phyloP scores from a whole-genome alignment of 2,888 invertebrate genomes.

The Anaspis maculata region DNA sequence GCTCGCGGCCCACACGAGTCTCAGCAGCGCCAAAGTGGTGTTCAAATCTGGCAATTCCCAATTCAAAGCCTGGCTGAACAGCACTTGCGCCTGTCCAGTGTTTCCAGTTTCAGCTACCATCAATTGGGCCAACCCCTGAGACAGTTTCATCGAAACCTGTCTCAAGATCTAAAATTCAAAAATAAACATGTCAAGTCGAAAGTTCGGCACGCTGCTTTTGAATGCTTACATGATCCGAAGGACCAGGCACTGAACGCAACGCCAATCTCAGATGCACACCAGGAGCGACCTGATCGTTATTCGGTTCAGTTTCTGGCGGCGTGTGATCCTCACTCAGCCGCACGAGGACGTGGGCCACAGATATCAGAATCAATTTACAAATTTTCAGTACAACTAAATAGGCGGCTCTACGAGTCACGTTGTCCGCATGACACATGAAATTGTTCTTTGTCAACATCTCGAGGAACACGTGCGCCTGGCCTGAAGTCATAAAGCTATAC shows the following conservation, averaged over 20 bases:
- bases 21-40: conserved; percentile 66
- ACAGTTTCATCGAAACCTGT: conserved; percentile 74
- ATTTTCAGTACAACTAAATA: conserved; percentile 82
- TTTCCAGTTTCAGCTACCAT: conserved; percentile 34
- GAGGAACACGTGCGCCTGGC: conserved; percentile 59
- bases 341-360: conserved; percentile 73
- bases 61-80: conserved; percentile 54
- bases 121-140: conserved; percentile 68
- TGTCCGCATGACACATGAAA: conserved; percentile 72
- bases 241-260: conserved; percentile 73
- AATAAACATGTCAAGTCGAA: not conserved
- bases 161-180: conserved; percentile 47
- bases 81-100: conserved; percentile 35
- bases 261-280: conserved; percentile 67
- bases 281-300: conserved; percentile 36
- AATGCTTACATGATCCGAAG: conserved; percentile 65
- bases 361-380: conserved; percentile 80
- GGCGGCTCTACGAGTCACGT: conserved; percentile 60
- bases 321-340: conserved; percentile 40
- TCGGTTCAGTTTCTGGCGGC: conserved; percentile 35
- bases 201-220: too few relatives aligned
- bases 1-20: conserved; percentile 72
- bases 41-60: conserved; percentile 66
- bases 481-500: conserved; percentile 58
- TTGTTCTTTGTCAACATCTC: conserved; percentile 80